These are phyloP conservation scores for Echeneis naucrates DNA, from an alignment of 2,797 vertebrate species.

Conservation along the genomic window DNA sequence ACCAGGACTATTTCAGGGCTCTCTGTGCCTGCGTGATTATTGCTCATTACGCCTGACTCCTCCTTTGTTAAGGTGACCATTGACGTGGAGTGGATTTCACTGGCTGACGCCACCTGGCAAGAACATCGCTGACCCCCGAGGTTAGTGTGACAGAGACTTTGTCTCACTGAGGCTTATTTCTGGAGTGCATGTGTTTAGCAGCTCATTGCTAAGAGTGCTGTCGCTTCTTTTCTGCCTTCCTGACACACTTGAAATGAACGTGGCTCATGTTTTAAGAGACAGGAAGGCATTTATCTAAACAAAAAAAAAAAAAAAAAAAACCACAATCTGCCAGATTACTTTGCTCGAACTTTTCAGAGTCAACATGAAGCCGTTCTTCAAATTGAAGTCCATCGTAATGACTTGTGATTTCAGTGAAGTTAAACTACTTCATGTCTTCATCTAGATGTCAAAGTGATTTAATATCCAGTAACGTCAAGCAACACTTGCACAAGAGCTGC, in stretches of 20 bases:
- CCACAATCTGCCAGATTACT: too few relatives aligned
- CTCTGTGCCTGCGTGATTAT: not conserved
- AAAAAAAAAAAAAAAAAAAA: not conserved
- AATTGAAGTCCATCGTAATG: not conserved
- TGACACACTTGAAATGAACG: not conserved
- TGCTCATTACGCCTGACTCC: constrained; percentile 18
- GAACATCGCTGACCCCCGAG: constrained; percentile 19
- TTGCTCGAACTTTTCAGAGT: too few relatives aligned
- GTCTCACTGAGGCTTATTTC: constrained; percentile 43
- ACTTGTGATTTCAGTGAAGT: not conserved
- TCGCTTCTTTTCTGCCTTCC: not conserved
- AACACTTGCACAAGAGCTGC: not conserved
- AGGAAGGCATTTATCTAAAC: not conserved
- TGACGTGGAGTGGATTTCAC: constrained; percentile 53
- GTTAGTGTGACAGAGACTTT: constrained; percentile 56
- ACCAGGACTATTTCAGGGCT: constrained; percentile 15
- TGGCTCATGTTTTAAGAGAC: not conserved
- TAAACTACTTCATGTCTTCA: not conserved
- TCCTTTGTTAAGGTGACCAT: not conserved
- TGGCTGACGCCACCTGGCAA: constrained; percentile 17
- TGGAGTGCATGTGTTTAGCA: constrained; percentile 27
- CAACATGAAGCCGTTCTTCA: not conserved
- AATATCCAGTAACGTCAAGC: not conserved
- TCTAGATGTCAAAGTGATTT: not conserved
- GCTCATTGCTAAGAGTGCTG: constrained; percentile 8